Evolutionary conservation across 2,113 vertebrate species (phyloP).

Genomic region (Eubucco bourcierii): DNA sequence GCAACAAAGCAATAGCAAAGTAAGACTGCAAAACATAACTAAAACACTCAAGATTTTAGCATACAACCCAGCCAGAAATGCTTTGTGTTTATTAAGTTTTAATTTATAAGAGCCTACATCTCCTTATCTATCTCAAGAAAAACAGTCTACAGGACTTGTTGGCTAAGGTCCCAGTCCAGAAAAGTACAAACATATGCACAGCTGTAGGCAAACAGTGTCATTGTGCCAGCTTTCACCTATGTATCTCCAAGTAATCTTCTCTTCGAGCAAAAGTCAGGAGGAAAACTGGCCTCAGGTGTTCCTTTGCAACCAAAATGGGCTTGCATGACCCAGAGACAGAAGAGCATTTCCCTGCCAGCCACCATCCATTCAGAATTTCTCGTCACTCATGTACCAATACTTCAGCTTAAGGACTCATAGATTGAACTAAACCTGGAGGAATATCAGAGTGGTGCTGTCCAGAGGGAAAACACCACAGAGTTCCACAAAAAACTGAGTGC

Average conservation of each 20-base stretch:
- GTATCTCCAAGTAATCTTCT: background rate
- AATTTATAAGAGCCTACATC: background rate
- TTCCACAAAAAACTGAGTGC: background rate
- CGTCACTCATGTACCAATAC: background rate
- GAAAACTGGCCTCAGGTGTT: background rate
- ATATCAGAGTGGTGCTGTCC: background rate
- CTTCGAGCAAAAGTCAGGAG: background rate
- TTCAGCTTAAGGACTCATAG: background rate
- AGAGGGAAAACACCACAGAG: background rate
- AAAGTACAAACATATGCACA: background rate
- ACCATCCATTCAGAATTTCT: background rate
- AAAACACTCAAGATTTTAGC: background rate
- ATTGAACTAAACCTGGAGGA: background rate
- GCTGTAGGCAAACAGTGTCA: background rate
- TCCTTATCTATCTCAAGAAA: background rate
- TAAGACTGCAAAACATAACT: background rate
- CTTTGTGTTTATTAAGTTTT: background rate
- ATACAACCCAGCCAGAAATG: background rate
- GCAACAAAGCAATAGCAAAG: constrained; percentile 5
- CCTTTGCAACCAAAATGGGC: background rate
- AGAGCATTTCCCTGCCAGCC: background rate
- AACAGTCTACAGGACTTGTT: background rate
- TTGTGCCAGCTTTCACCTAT: background rate
- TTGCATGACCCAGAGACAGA: background rate
- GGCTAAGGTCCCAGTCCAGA: background rate